Evolutionary conservation across 2,797 vertebrate genomes (phyloP).

Genomic region (Sebastes matsubarae): DNA sequence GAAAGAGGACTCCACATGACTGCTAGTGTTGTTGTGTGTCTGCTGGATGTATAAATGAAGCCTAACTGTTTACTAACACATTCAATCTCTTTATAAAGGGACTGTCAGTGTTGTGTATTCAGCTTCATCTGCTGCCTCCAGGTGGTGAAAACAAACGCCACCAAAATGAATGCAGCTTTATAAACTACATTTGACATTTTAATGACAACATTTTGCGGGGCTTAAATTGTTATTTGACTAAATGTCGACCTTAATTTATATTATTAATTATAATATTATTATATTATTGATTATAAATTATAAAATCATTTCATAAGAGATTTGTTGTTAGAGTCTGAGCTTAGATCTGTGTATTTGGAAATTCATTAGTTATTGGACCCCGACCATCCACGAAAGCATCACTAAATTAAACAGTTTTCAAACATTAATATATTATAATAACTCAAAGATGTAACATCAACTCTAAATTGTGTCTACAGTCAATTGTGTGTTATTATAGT

Average conservation of each 20-base stretch:
- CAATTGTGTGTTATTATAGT: not conserved
- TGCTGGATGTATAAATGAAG: not conserved
- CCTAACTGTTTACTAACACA: not conserved
- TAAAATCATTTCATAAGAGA: not conserved
- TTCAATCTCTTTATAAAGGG: not conserved
- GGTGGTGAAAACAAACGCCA: conserved; percentile 3
- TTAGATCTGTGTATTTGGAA: not conserved
- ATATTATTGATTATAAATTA: not conserved
- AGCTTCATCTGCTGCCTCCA: conserved; percentile 15
- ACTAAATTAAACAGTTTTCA: not conserved
- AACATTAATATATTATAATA: not conserved
- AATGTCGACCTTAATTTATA: not conserved
- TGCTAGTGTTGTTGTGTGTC: not conserved
- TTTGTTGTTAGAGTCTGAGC: not conserved
- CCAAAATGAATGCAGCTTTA: not conserved
- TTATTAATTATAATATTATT: too few relatives aligned
- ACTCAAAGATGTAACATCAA: not conserved
- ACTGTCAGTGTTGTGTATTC: not conserved
- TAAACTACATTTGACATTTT: not conserved
- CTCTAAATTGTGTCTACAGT: not conserved
- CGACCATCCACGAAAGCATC: not conserved
- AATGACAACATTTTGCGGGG: not conserved
- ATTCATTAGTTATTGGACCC: not conserved
- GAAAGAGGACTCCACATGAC: not conserved
- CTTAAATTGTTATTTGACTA: not conserved